Base-by-base conservation (phyloP, 1,140 invertebrate genomes). In the Caenorhabditis remanei region DNA sequence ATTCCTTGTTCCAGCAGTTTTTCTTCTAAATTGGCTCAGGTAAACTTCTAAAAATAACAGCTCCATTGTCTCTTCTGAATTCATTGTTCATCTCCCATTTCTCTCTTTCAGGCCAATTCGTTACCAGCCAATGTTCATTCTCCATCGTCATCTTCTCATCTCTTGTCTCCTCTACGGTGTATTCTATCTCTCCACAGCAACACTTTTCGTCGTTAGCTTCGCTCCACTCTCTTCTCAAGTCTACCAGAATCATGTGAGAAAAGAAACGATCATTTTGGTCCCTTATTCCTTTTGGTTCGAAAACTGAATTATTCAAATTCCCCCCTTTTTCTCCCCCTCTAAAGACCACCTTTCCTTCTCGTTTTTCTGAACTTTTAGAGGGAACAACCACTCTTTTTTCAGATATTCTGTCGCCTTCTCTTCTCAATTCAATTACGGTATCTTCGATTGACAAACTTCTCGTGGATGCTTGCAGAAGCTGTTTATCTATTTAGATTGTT, bases 391-490 rank as follows among this genome's bases (percentile, higher is more conserved):
- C 11, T 14, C 21, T n/a, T 9, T 43, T 84, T 87, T 14, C 61
- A 89, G 93, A 84, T 87, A 21, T 88, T 89, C 6, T 93, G 93
- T 84, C 91, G 92, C 19, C 24, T 93, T 0, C 83, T 93, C 21
- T 90, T 91, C 87, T 86, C 90, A 0, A 79, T 90, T n/a, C 86
- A 92, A 79, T 87, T 89, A 13, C 89, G 92, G 8, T 93, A 93
- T 85, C 84, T 90, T 7, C 88, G 88, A 46, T 89, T 90, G 2
- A 87, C 90, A 1, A 91, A 89, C 71, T 93, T 92, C 85, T 87
- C 93, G 55, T 93, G 92, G 89, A 94, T 94, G 94, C 94, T 94
- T 79, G 94, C 94, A 88, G 94, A 95, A 90, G 94, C 93, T 0
- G 94, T 93, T 87, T 94, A 94, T 86, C 92, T 95, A 0, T 94